Evolutionary conservation across 2,797 vertebrate genomes (phyloP).

Genomic region (Cygnus olor): DNA sequence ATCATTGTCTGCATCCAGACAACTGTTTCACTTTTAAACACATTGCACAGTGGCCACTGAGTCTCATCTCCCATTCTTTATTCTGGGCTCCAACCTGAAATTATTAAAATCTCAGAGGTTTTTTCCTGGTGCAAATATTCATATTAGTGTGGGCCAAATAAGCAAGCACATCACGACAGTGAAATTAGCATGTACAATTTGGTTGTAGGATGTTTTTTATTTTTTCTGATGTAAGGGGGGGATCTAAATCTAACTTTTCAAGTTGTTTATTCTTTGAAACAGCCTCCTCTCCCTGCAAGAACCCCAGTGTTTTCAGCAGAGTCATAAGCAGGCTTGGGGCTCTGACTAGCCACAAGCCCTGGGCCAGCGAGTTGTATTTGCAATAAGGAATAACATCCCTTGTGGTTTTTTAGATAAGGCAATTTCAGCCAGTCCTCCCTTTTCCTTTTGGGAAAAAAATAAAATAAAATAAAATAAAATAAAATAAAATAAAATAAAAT

Average conservation of each 20-base stretch:
- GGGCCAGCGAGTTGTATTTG: neutral
- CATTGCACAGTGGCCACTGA: neutral
- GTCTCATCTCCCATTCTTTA: neutral
- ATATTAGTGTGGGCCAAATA: neutral
- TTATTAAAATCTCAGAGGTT: neutral
- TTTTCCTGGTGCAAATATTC: neutral
- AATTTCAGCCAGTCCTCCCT: neutral
- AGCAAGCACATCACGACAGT: neutral
- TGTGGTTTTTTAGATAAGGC: neutral
- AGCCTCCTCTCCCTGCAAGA: neutral
- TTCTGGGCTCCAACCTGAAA: neutral
- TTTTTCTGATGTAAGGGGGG: neutral
- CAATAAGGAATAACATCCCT: neutral
- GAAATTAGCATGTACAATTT: neutral
- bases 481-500: neutral
- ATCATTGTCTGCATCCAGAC: neutral
- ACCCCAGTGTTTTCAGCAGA: neutral
- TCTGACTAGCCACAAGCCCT: neutral
- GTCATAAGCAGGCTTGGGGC: no score
- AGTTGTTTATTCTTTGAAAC: neutral
- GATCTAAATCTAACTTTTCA: neutral
- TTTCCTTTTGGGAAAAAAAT: neutral
- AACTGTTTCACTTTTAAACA: neutral
- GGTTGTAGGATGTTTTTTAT: neutral
- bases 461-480: neutral